Evolutionary conservation across 2,113 vertebrate species (phyloP), one percentile per base, ranked within the genome.

Genomic region (Fregata magnificens): DNA sequence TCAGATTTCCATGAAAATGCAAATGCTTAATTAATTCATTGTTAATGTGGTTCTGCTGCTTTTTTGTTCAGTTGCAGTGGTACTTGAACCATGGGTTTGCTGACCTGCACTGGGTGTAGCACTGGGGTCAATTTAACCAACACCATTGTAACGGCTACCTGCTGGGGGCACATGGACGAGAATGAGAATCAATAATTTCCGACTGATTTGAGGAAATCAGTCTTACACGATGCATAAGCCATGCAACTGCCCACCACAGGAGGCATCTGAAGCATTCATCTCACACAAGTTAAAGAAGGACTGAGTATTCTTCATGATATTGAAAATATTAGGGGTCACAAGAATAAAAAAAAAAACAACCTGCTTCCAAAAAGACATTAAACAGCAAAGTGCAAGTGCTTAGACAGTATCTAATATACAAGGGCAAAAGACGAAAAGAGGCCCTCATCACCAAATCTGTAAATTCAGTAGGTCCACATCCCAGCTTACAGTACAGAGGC

Each of bases 1-100:
- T 91, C 93, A 87, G 53, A 93, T 94, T 97, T 94, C 91, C 94
- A 94, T 73, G 88, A 87, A 96, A 95, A 96, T 87, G 88, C 86
- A 95, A 95, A 88, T 79, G 47, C 70, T 87, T 79, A 84, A 89
- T 61, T 58, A 94, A 87, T 91, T 91, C 53, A 62, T 65, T 90
- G 93, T 65, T 53, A 52, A 65, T 65, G 81, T 62, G 70, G 32
- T 56, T 84, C 89, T 87, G 49, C 45, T 83, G 17, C 50, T 78
- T 5, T 94, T 86, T 78, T 95, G 65, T 92, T 93, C 95, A 82
- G 36, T 6, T 63, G 49, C 83, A 61, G 61, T 45, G 56, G 36
- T 36, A 31, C 25, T 53, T 63, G 65, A 74, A 0, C 47, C 49
- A 22, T 0, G 49, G 38, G 34, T 76, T 84, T 82, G 83, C 61